Conservation (phyloP, 2,113 vertebrate species). For the Barnardius zonarius region DNA sequence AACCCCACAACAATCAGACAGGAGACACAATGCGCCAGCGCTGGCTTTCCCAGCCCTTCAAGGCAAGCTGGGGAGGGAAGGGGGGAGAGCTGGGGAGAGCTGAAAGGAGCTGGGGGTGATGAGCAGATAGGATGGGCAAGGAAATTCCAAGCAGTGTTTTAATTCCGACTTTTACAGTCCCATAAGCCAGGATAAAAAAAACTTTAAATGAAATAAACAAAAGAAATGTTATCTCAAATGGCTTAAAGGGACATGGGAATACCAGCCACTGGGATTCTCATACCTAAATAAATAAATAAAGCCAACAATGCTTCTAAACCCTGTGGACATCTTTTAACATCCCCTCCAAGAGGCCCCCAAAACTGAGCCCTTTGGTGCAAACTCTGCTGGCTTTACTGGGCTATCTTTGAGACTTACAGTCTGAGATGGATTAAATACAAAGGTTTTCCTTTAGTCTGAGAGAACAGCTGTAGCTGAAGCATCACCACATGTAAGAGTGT, state of each 20-base stretch:
- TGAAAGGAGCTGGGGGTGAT: constrained; percentile 17
- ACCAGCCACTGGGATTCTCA: background rate
- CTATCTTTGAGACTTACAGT: background rate
- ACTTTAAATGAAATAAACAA: constrained; percentile 5
- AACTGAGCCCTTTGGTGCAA: background rate
- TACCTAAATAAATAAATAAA: background rate
- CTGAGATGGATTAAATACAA: background rate
- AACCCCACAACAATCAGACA: constrained; percentile 51
- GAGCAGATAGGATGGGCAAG: background rate
- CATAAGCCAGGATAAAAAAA: background rate
- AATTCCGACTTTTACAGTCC: background rate
- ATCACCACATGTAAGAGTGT: background rate
- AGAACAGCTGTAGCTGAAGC: background rate
- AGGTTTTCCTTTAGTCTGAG: background rate
- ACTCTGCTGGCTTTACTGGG: background rate
- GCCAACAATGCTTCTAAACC: background rate
- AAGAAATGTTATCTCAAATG: background rate
- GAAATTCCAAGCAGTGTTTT: background rate
- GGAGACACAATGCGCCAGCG: background rate
- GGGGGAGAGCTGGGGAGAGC: background rate
- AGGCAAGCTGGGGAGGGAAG: background rate
- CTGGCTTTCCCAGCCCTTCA: constrained; percentile 51
- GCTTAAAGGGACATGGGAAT: background rate
- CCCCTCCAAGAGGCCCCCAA: background rate
- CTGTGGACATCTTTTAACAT: background rate